Conservation (phyloP, 2,797 vertebrate genomes). For the Mus spretus region DNA sequence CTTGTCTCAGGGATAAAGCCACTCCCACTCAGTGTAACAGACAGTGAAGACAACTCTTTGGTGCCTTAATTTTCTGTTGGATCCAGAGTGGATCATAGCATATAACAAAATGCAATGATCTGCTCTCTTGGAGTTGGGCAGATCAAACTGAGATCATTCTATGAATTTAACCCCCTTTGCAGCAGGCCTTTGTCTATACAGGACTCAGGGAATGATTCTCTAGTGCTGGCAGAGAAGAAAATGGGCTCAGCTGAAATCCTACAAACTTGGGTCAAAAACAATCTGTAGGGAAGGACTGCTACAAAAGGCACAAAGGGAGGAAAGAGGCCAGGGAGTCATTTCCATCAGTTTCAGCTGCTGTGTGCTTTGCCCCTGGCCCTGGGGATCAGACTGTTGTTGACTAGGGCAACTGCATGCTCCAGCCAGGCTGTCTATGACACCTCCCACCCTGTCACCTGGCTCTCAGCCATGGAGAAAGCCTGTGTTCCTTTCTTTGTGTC, state of each 20-base stretch:
- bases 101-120: background rate
- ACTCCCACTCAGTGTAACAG: background rate
- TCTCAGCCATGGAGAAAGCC: slow-evolving; percentile 59
- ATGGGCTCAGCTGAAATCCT: background rate
- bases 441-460: slow-evolving; percentile 69
- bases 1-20: background rate
- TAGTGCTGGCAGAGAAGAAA: background rate
- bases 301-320: background rate
- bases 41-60: background rate
- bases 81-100: background rate
- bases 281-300: background rate
- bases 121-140: background rate
- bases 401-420: slow-evolving; percentile 46
- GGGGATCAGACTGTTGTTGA: background rate
- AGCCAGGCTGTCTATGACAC: background rate
- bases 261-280: no score
- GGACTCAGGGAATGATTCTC: background rate
- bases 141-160: background rate
- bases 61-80: background rate
- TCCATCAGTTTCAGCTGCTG: slow-evolving; percentile 54
- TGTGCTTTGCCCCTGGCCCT: background rate
- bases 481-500: slow-evolving; percentile 64
- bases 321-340: background rate
- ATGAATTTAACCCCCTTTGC: background rate
- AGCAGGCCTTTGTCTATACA: background rate